Conservation (phyloP, 1,140 invertebrate species). For the Zaprionus tsacasi region DNA sequence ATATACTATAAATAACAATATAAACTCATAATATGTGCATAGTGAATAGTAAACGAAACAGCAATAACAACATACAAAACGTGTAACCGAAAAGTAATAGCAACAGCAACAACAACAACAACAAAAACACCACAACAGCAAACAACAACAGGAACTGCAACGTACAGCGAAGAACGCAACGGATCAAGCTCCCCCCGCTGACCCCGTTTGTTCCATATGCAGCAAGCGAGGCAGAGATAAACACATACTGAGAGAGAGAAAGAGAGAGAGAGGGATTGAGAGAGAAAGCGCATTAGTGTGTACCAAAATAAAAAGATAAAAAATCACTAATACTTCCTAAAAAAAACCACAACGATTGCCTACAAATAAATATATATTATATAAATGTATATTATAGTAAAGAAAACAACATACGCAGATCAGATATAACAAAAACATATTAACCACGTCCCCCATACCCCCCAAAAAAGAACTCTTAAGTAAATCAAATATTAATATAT, state of each 20-base stretch:
- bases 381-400: conserved; percentile 54
- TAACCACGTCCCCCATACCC: conserved; percentile 58
- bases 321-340: conserved; percentile 82
- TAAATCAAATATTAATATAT: conserved; percentile 67
- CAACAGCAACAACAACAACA: conserved; percentile 58
- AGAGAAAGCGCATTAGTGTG: conserved; percentile 48
- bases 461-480: conserved; percentile 27
- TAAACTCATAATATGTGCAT: conserved; percentile 70
- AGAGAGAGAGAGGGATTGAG: conserved; percentile 11
- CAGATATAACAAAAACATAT: conserved; percentile 55
- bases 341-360: conserved; percentile 76
- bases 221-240: neutral
- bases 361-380: conserved; percentile 68
- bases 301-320: conserved; percentile 33
- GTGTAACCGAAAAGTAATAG: conserved; percentile 80
- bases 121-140: conserved; percentile 11
- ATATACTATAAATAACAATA: conserved; percentile 45
- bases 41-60: conserved; percentile 80
- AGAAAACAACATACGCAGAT: conserved; percentile 35
- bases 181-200: conserved; percentile 16
- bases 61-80: conserved; percentile 74
- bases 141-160: conserved; percentile 16
- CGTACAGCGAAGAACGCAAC: conserved; percentile 37
- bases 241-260: neutral
- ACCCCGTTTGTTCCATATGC: neutral